Percentiles rank a stretch among this genome's conserved stretches.
These are phyloP conservation scores for Dicaeum eximium DNA, from an alignment of 2,113 vertebrate species.

Conservation along the genomic window DNA sequence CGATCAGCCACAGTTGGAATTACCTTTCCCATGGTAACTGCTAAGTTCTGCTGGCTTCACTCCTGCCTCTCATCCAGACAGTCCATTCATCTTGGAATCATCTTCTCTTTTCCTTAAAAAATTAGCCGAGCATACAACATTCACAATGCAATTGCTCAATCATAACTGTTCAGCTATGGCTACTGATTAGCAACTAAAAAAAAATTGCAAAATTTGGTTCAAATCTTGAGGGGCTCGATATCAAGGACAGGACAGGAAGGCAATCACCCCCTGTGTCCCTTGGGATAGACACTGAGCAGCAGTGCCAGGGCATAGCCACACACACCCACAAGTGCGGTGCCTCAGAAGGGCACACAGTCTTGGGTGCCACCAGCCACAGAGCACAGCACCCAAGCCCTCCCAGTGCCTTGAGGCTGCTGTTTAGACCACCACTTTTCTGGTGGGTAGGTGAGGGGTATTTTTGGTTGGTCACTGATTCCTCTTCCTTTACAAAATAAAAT, in stretches of 20 bases:
- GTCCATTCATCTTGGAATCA: not conserved
- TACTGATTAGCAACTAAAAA: not conserved
- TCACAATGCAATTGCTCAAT: not conserved
- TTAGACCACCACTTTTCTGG: rapidly evolving
- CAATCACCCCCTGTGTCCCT: no score
- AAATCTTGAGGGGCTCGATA: not conserved
- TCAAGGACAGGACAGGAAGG: not conserved
- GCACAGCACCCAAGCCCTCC: rapidly evolving
- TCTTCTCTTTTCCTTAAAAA: not conserved
- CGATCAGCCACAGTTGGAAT: not conserved
- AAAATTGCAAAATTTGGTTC: not conserved
- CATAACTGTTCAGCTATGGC: no score
- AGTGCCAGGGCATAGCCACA: rapidly evolving
- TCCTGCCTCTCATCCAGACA: not conserved
- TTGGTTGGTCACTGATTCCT: not conserved
- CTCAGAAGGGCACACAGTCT: not conserved
- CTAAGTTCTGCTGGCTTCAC: not conserved
- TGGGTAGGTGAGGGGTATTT: no score
- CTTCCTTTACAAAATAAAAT: not conserved
- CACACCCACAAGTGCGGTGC: rapidly evolving
- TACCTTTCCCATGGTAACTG: not conserved
- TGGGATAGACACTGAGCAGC: rapidly evolving
- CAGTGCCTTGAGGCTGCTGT: rapidly evolving
- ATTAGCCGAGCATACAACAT: not conserved
- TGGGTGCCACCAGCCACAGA: rapidly evolving